Percentiles rank a stretch among this genome's conserved stretches.
These are phyloP conservation scores for Protomyctophum bolini DNA, from an alignment of 2,113 vertebrate species.

Conservation along the genomic window DNA sequence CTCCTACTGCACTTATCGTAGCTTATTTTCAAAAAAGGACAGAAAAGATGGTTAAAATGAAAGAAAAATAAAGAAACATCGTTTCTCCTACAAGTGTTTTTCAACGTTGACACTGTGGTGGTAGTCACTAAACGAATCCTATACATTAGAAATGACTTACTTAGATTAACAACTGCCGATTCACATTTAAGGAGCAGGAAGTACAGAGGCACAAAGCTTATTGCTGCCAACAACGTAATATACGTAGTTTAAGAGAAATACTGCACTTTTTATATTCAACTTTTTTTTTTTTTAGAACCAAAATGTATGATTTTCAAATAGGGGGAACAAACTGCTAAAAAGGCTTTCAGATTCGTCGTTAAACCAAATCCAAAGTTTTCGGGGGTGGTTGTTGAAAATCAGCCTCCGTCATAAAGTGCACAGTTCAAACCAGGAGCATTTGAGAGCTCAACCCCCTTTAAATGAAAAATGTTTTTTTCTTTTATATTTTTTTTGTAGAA, in stretches of 20 bases:
- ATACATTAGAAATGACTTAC: slow-evolving; percentile 36
- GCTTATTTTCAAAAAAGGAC: slow-evolving; percentile 16
- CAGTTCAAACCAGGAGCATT: not conserved
- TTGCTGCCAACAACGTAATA: slow-evolving; percentile 55
- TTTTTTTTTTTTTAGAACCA: not conserved
- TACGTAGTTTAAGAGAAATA: slow-evolving; percentile 33
- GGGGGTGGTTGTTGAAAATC: slow-evolving; percentile 4
- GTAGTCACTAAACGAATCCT: slow-evolving; percentile 39
- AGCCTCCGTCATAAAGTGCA: not conserved
- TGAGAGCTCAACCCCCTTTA: slow-evolving; percentile 15
- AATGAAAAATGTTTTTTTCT: not conserved
- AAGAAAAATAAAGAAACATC: not conserved
- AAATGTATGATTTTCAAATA: slow-evolving; percentile 7
- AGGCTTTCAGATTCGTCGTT: slow-evolving; percentile 11
- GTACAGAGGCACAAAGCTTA: slow-evolving; percentile 64
- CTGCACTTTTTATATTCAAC: slow-evolving; percentile 44
- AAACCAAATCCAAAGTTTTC: slow-evolving; percentile 2
- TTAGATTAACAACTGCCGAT: slow-evolving; percentile 32
- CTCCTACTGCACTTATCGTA: slow-evolving; percentile 15
- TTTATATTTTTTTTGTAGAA: not conserved
- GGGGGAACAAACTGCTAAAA: not conserved
- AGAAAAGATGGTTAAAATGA: slow-evolving; percentile 23
- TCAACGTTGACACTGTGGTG: not conserved
- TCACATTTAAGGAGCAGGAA: slow-evolving; percentile 60
- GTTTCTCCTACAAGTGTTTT: slow-evolving; percentile 12